Conservation (phyloP, 2,113 vertebrate species). For the Ailuropoda melanoleuca region DNA sequence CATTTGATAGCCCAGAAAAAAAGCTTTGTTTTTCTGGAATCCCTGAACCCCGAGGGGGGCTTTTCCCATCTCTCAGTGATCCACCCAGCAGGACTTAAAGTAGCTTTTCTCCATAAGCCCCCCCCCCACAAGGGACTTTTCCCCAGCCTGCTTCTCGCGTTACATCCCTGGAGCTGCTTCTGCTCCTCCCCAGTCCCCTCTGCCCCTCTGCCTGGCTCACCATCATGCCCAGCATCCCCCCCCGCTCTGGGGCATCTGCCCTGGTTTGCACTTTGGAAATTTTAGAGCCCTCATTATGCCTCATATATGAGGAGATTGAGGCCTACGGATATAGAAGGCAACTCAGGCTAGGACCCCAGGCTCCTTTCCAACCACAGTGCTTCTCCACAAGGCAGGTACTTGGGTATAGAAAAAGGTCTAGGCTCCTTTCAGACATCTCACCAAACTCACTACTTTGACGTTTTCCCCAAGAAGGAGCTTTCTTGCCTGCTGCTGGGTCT, state of each 20-base stretch:
- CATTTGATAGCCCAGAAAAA: not conserved
- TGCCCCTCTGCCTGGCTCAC: not conserved
- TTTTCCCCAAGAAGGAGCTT: not conserved
- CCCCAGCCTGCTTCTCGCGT: not conserved
- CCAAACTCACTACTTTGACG: not conserved
- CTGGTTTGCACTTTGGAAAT: too few relatives aligned
- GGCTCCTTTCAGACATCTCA: too few relatives aligned
- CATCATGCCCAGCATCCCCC: too few relatives aligned
- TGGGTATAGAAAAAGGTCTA: not conserved
- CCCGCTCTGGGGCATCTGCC: rapidly evolving
- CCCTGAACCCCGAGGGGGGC: not conserved
- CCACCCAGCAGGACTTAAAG: not conserved
- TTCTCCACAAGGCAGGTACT: not conserved
- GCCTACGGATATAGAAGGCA: not conserved
- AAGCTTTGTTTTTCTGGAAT: not conserved
- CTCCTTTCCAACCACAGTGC: not conserved
- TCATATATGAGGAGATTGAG: not conserved
- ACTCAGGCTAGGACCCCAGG: not conserved
- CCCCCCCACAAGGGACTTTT: not conserved
- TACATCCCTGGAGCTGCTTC: not conserved
- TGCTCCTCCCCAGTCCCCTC: not conserved
- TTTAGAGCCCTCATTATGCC: not conserved
- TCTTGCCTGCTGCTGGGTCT: not conserved
- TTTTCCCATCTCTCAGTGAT: not conserved
- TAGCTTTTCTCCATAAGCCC: not conserved